A percentile compares a stretch with the other conserved stretches of the same genome.
Evolutionary conservation across 2,797 vertebrate species (phyloP).

Genomic region (Limosa lapponica): DNA sequence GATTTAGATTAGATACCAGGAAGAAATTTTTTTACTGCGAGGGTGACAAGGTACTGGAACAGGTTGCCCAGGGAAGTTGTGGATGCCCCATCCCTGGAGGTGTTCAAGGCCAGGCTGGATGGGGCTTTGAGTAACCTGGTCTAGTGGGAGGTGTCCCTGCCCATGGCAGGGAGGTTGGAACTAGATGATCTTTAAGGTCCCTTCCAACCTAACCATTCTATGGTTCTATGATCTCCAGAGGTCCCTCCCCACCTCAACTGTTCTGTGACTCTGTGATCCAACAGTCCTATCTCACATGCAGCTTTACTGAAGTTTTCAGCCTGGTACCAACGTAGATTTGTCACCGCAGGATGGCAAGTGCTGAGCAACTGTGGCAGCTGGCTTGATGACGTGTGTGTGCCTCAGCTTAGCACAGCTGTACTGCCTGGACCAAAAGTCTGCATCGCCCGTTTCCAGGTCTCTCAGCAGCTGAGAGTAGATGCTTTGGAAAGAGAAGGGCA

Average conservation of each 20-base stretch:
- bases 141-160: not conserved
- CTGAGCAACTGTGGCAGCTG: not conserved
- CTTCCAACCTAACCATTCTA: not conserved
- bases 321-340: not conserved
- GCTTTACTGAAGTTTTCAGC: not conserved
- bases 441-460: fast-evolving
- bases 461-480: not conserved
- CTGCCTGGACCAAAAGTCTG: not conserved
- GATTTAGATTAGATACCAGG: not conserved
- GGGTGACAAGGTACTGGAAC: not conserved
- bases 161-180: not conserved
- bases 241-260: not conserved
- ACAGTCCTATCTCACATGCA: not conserved
- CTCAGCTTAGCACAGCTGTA: not conserved
- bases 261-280: not conserved
- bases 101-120: not conserved
- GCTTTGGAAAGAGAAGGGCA: not conserved
- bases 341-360: not conserved
- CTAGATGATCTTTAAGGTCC: not conserved
- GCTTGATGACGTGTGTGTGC: fast-evolving
- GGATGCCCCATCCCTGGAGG: not conserved
- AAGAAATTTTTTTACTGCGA: not conserved
- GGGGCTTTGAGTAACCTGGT: not conserved
- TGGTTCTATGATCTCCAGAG: not conserved
- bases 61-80: not conserved